Percentiles rank a stretch among this genome's conserved stretches.
phyloP scores from a whole-genome alignment of 2,113 vertebrate genomes.

The Leiothrix lutea region DNA sequence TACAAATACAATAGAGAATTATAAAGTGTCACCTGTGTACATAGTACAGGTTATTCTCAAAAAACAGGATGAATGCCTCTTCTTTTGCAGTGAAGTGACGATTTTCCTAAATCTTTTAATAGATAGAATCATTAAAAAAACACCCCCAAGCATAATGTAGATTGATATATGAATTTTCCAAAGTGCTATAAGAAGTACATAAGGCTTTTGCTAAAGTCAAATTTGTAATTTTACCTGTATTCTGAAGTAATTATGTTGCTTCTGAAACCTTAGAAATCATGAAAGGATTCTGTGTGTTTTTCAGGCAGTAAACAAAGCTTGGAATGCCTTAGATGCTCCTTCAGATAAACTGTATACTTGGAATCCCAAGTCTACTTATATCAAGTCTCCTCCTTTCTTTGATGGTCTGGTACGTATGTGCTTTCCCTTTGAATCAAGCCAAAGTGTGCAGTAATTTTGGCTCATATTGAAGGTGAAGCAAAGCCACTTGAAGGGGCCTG shows the following conservation, averaged over 20 bases:
- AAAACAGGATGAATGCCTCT: not conserved
- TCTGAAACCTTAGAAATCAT: not conserved
- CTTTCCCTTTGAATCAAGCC: not conserved
- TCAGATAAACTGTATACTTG: constrained; percentile 90
- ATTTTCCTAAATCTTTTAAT: not conserved
- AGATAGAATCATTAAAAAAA: not conserved
- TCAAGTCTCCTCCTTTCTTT: constrained; percentile 97
- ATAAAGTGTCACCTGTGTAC: not conserved
- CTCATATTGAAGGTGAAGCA: not conserved
- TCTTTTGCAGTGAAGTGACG: not conserved
- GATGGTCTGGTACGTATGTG: constrained; percentile 83
- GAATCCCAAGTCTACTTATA: constrained; percentile 93
- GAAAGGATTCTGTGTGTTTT: not conserved
- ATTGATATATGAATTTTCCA: not conserved
- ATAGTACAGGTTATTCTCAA: not conserved
- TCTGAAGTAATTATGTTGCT: not conserved
- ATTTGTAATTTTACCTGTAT: not conserved
- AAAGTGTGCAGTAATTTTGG: not conserved
- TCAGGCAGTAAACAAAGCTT: constrained; percentile 90
- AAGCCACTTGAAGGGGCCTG: not conserved
- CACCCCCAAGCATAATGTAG: not conserved
- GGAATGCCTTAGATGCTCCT: constrained; percentile 88
- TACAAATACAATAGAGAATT: not conserved
- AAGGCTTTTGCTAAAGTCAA: not conserved
- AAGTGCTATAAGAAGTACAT: not conserved